Evolutionary conservation across 2,888 invertebrate genomes (phyloP).

Genomic region (Brachycybe producta): DNA sequence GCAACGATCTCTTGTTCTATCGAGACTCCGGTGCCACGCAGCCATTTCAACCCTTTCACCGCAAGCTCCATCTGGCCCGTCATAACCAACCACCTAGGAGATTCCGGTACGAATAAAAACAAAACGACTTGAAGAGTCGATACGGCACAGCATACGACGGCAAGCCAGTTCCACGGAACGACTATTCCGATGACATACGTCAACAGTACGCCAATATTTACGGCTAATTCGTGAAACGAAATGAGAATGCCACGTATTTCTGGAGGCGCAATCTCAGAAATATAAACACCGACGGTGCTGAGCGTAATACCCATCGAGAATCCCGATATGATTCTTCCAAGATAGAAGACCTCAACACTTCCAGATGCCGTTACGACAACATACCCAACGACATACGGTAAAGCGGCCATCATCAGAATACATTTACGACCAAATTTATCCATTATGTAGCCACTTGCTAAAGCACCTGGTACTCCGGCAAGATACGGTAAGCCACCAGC

Average conservation of each 20-base stretch:
- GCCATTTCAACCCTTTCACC: slow-evolving; percentile 60
- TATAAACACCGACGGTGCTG: no score
- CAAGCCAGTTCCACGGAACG: slow-evolving; percentile 66
- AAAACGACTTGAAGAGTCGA: slow-evolving; percentile 64
- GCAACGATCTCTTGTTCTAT: slow-evolving; percentile 63
- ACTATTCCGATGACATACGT: slow-evolving; percentile 60
- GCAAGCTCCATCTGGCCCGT: slow-evolving; percentile 50
- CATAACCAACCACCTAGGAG: slow-evolving; percentile 48
- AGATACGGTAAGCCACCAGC: no score
- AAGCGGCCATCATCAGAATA: not conserved
- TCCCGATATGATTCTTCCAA: no score
- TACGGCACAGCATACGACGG: slow-evolving; percentile 59
- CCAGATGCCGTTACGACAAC: no score
- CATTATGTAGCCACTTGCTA: not conserved
- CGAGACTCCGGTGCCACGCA: slow-evolving; percentile 63
- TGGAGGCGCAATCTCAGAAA: slow-evolving; percentile 83
- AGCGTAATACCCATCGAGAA: no score
- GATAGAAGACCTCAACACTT: no score
- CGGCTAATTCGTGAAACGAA: slow-evolving; percentile 73
- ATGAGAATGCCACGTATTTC: slow-evolving; percentile 83
- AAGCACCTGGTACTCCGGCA: no score
- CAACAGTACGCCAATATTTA: slow-evolving; percentile 70
- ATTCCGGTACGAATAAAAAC: slow-evolving; percentile 77
- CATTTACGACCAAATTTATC: not conserved
- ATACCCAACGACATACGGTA: no score